Conservation (phyloP, 2,797 vertebrate genomes). For the Staurois parvus region DNA sequence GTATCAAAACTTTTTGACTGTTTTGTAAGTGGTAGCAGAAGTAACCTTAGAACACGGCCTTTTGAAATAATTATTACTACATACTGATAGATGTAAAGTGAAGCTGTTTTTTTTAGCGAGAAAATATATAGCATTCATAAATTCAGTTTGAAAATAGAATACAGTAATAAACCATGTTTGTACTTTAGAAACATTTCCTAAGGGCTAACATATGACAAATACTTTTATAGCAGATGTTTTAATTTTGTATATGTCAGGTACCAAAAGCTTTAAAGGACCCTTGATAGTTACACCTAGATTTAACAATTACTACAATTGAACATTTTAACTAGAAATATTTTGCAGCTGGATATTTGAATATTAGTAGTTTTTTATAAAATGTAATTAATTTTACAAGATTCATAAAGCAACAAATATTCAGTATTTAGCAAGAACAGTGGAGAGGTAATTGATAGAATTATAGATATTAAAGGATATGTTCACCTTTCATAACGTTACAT, state of each 20-base stretch:
- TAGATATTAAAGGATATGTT: no score
- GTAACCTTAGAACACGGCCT: no score
- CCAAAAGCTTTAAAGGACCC: neutral
- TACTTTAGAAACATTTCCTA: constrained; percentile 6
- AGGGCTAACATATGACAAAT: constrained; percentile 34
- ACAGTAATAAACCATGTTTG: neutral
- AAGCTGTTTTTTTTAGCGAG: neutral
- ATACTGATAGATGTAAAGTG: neutral
- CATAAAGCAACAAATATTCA: neutral
- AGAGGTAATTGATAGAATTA: no score
- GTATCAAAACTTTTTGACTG: no score
- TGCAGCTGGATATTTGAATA: no score
- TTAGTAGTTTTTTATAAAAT: no score
- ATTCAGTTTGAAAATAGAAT: constrained; percentile 2
- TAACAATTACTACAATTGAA: neutral
- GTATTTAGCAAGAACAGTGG: neutral
- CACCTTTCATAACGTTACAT: no score
- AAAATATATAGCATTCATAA: constrained; percentile 17
- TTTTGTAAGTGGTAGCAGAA: no score
- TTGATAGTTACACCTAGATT: neutral
- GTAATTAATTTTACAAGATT: no score
- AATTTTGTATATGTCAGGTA: constrained; percentile 12
- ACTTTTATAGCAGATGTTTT: constrained; percentile 34
- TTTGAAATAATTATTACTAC: neutral
- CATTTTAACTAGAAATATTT: neutral